Evolutionary conservation across 2,888 invertebrate species (phyloP), one percentile per base, ranked within the genome.

Genomic region (Apoda limacodes): DNA sequence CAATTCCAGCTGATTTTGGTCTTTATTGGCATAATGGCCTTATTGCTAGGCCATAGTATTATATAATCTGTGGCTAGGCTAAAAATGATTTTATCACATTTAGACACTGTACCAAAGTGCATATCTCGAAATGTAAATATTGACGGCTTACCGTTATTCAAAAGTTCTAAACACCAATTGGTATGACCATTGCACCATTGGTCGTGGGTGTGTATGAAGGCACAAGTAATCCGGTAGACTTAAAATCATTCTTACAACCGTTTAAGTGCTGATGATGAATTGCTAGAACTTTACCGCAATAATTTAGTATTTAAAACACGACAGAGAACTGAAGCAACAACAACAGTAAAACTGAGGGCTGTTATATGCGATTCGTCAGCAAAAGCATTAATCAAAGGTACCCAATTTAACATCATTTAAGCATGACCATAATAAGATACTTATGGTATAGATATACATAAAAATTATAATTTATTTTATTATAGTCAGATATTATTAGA

Each of bases 301-400:
- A 15, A 13, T 7, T 10, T 25, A 13, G 13, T 7, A 22, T 9
- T 30, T 10, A 26, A 13, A 28, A 21, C 15, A 25, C 14, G 19
- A 9, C 9, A 15, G 4, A 22, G 14, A 21, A 24, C 10, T 13
- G 14, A 27, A 31, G 25, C 22, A 24, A 15, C 13, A 21, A 10
- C 28, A 11, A 9, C 24, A 13, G 11, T 33, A 6, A 32, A 22
- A 23, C 21, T 36, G 23, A 22, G 21, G 13, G 26, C 28, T 5
- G 30, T 36, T 15, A 20, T 31, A 7, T 36, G 33, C 21, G 34
- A 35, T 27, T 35, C 34, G n/a, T 30, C 34, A 22, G 34, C 32
- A 11, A 14, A 25, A 9, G 28, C 25, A 6, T 15, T 32, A 15
- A 35, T 35, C 15, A 32, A 35, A 31, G 24, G 26, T 22, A 26